Base-by-base conservation (phyloP, 2,888 invertebrate species). In the Drosophila mercatorum region DNA sequence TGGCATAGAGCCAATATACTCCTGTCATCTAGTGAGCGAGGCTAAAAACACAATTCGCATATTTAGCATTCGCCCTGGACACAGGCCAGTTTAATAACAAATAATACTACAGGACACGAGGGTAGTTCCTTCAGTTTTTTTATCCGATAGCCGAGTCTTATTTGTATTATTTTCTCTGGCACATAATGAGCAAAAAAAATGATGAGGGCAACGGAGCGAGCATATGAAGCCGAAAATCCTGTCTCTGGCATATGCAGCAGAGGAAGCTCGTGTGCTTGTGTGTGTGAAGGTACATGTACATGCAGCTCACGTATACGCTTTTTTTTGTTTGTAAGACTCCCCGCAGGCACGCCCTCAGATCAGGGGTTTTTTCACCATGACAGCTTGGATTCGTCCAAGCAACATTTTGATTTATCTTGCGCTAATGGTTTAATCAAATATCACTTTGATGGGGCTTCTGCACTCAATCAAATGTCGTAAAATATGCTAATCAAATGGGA, bases 271-370 rank as follows among this genome's bases (percentile, higher is more conserved):
- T 65, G 56, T 5, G 7, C 38, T 43, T 40, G n/a, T 26, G 26
- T 26, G 22, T 22, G 36, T 14, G 14, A 44, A 57, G 17, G 26
- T 34, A 55, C 59, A 43, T 36, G 11, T 36, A 67, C 63, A 89
- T 84, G 85, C 88, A 81, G 51, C 77, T 74, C 86, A 87, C 89
- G 86, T 87, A 74, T 82, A 75, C 81, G 89, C 75, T 88, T 89
- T 88, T 89, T 87, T 87, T 86, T 86, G 88, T 89, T 87, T 85
- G 80, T 88, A 73, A 73, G 83, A 58, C 26, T 28, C 81, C 69
- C 53, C 62, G 60, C 71, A 49, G n/a, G 17, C 55, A 58, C 66
- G 22, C 52, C 51, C 72, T 26, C 67, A 44, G 41, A 58, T 59
- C 65, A 3, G 38, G 46, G 86, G 79, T 81, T 80, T 66, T 59